Base-by-base conservation (phyloP, 1,140 invertebrate genomes). In the Oedothorax gibbosus region DNA sequence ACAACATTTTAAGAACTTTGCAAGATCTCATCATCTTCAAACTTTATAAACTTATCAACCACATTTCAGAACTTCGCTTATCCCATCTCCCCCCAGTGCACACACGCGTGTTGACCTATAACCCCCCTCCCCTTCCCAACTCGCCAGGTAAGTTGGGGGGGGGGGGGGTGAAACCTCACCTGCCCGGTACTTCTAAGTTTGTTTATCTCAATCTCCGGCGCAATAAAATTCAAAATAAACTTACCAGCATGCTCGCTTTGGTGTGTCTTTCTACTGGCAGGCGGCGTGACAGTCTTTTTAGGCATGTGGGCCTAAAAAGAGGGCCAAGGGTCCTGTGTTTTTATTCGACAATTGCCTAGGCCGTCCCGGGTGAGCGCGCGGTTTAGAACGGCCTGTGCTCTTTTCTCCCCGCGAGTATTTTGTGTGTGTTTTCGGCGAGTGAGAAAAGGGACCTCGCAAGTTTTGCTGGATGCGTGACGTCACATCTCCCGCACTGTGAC, bases 401-500 rank as follows among this genome's bases (percentile, higher is more conserved):
- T 71, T n/a, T 60, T 71, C 68, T 49, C 50, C 54, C 54, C 68
- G 68, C 49, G 49, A 18, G 49, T 71, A 53, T 51, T 71, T 71
- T n/a, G 51, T 49, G 51, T n/a, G 68, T 71, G 68, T 51, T 51
- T 71, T 12, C 15, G 15, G 15, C 50, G 68, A 53, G 51, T 51
- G 68, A 51, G 15, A 35, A 35, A 35, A 35, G 35, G 35, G 35
- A 35, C 35, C 35, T n/a, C 35, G n/a, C 8, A 71, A 71, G 49
- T 71, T 71, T 51, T 51, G n/a, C 14, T 51, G 49, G 11, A n/a
- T 15, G 18, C 7, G 50, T 71, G 68, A 71, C 68, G 68, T 71
- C 68, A 71, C 68, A 20, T 71, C 68, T 71, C 68, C 68, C 68
- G 68, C 68, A 71, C 68, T 71, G 54, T 71, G 68, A 71, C 68